Evolutionary conservation across 1,140 invertebrate species (phyloP).

Genomic region (Physella acuta): DNA sequence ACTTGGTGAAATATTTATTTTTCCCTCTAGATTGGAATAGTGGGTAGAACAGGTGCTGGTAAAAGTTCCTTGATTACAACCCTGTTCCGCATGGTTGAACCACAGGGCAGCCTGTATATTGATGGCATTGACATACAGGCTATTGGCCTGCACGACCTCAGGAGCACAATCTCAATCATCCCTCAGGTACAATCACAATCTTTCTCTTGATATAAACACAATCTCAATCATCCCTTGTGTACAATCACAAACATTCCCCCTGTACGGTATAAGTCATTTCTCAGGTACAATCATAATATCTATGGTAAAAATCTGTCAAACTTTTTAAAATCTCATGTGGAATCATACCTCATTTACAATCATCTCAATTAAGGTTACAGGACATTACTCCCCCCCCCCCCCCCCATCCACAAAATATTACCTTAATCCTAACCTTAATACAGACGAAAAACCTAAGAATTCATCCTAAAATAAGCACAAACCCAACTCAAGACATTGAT

Average conservation of each 20-base stretch:
- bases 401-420: not conserved
- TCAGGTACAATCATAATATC: no score
- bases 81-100: slow-evolving; percentile 75
- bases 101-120: slow-evolving; percentile 60
- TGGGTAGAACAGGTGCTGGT: slow-evolving; percentile 66
- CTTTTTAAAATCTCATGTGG: no score
- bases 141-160: slow-evolving; percentile 62
- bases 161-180: slow-evolving; percentile 63
- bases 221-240: no score
- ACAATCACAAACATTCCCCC: no score
- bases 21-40: slow-evolving; percentile 62
- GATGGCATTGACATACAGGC: slow-evolving; percentile 44
- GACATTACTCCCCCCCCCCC: not conserved
- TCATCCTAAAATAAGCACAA: no score
- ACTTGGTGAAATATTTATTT: no score
- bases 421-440: no score
- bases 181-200: slow-evolving; percentile 66
- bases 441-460: no score
- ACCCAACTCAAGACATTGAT: no score
- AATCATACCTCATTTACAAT: not conserved
- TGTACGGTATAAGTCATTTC: no score
- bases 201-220: no score
- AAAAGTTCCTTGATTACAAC: slow-evolving; percentile 67
- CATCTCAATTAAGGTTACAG: not conserved
- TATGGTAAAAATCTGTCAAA: no score